Evolutionary conservation across 2,113 vertebrate genomes (phyloP).

Genomic region (Melospiza georgiana): DNA sequence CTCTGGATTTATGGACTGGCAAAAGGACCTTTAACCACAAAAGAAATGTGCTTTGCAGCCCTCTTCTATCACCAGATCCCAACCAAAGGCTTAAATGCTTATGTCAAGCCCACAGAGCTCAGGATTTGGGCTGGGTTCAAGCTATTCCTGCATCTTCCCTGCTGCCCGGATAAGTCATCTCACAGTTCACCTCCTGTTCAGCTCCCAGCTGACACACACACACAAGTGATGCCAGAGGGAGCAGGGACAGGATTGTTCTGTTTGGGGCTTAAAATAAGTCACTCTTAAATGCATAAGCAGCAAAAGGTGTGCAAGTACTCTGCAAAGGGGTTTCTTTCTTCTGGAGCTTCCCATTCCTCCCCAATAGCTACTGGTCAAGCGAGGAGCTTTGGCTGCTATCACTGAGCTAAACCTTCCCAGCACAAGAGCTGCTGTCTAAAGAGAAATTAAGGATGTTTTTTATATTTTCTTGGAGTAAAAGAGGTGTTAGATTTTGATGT

Average conservation of each 20-base stretch:
- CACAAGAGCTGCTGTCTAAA: neutral
- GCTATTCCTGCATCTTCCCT: neutral
- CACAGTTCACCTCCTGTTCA: neutral
- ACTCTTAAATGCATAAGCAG: neutral
- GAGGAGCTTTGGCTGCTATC: neutral
- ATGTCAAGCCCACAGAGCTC: slow-evolving; percentile 21
- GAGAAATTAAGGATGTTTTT: neutral
- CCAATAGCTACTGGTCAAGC: neutral
- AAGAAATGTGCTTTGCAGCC: slow-evolving; percentile 46
- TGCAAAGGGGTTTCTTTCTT: neutral
- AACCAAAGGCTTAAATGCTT: slow-evolving; percentile 55
- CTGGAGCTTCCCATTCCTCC: neutral
- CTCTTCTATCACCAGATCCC: slow-evolving; percentile 41
- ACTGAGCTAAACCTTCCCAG: neutral
- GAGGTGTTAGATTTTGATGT: neutral
- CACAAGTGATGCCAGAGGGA: neutral
- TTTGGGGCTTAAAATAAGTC: neutral
- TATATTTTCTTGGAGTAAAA: neutral
- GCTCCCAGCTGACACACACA: neutral
- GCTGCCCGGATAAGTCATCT: neutral
- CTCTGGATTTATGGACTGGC: slow-evolving; percentile 74
- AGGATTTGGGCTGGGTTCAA: slow-evolving; percentile 25
- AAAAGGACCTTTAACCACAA: slow-evolving; percentile 68
- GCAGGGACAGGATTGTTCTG: neutral
- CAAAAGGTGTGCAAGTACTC: neutral